Conservation (phyloP, 2,888 invertebrate genomes). For the Conistra vaccinii region DNA sequence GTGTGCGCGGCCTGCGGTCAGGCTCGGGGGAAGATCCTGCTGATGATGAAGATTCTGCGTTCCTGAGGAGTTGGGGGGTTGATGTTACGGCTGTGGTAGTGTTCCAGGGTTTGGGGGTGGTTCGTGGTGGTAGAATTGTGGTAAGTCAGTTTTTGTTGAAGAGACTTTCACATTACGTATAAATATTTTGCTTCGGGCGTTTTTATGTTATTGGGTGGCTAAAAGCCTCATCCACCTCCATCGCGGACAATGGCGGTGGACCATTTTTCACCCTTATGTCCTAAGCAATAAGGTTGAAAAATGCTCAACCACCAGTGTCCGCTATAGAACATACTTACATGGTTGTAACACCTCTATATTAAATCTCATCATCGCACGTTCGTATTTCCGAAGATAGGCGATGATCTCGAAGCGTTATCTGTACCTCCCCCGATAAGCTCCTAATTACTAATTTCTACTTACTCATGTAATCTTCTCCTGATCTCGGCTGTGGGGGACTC, state of each 20-base stretch:
- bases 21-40: slow-evolving; percentile 82
- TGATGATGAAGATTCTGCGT: slow-evolving; percentile 86
- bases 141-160: neutral
- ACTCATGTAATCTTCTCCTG: slow-evolving; percentile 81
- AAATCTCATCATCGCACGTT: neutral
- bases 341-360: neutral
- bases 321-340: neutral
- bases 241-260: too few species aligned
- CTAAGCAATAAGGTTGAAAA: too few species aligned
- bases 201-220: too few species aligned
- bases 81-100: slow-evolving; percentile 30
- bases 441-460: slow-evolving; percentile 56
- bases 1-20: slow-evolving; percentile 79
- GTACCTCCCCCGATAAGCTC: neutral
- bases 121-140: neutral
- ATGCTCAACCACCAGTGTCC: too few species aligned
- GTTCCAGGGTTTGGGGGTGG: neutral
- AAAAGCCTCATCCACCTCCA: too few species aligned
- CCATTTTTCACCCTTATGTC: too few species aligned
- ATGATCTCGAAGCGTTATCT: neutral
- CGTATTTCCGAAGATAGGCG: neutral
- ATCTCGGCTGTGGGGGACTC: slow-evolving; percentile 88
- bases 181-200: too few species aligned
- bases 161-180: too few species aligned
- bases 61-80: slow-evolving; percentile 70